Conservation (phyloP, 2,113 vertebrate genomes). For the Melozone crissalis region DNA sequence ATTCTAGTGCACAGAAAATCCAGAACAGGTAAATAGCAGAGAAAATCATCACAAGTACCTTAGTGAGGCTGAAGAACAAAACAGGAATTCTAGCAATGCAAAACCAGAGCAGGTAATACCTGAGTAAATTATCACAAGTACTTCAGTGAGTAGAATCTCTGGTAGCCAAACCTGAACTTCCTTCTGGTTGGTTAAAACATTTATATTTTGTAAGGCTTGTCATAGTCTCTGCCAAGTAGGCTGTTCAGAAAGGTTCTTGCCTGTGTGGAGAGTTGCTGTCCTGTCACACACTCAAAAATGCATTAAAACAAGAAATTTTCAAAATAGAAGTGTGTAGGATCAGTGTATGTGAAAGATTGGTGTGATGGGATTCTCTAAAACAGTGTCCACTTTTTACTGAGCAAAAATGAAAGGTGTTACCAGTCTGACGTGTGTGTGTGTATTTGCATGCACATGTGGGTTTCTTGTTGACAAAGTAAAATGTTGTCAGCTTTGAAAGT, state of each 20-base stretch:
- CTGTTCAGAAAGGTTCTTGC: not conserved
- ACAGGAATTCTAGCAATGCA: not conserved
- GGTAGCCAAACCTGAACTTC: not conserved
- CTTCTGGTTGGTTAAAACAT: not conserved
- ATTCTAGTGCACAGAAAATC: not conserved
- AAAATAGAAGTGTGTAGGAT: not conserved
- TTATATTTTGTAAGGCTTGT: not conserved
- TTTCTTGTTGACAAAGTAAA: not conserved
- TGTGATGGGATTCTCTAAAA: not conserved
- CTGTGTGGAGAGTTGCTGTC: not conserved
- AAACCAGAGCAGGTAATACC: not conserved
- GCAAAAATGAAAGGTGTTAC: not conserved
- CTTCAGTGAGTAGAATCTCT: not conserved
- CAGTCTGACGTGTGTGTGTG: not conserved
- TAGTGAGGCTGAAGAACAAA: not conserved
- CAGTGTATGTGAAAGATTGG: not conserved
- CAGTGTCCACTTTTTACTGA: not conserved
- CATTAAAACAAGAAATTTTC: not conserved
- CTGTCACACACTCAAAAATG: not conserved
- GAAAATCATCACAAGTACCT: not conserved
- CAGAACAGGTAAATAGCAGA: not conserved
- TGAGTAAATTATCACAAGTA: not conserved
- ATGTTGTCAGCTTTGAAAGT: not conserved
- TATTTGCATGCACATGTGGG: not conserved
- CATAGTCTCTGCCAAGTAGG: not conserved